These are phyloP conservation scores for Margarornis squamiger DNA, from an alignment of 2,797 vertebrate genomes.

Conservation along the genomic window DNA sequence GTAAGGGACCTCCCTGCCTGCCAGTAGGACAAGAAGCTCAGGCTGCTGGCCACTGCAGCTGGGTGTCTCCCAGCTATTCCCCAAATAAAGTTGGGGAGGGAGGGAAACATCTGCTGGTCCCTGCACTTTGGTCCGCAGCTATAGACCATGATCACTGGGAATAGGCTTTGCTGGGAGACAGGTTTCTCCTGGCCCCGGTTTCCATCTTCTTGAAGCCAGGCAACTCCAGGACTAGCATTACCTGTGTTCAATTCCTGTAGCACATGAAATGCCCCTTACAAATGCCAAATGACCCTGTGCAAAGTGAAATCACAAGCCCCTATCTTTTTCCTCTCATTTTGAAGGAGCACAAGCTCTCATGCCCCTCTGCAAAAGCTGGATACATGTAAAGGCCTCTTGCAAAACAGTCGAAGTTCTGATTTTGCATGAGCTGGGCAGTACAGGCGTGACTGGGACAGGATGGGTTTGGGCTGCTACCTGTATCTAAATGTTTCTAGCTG, in stretches of 20 bases:
- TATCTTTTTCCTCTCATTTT: not conserved
- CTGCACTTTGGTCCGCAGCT: not conserved
- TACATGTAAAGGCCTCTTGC: not conserved
- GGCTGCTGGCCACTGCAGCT: rapidly evolving
- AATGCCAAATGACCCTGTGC: not conserved
- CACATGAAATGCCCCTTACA: not conserved
- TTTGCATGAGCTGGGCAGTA: not conserved
- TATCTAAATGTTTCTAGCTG: not conserved
- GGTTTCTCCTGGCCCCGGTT: not conserved
- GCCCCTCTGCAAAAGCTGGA: not conserved
- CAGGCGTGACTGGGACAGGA: not conserved
- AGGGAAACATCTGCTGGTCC: not conserved
- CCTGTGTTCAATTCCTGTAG: not conserved
- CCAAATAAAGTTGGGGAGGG: not conserved
- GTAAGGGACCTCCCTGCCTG: not conserved
- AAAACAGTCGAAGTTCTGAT: not conserved
- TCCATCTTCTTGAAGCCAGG: not conserved
- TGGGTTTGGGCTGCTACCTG: not conserved
- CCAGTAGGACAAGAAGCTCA: not conserved
- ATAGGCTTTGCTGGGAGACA: not conserved
- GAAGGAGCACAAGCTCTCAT: not conserved
- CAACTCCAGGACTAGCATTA: not conserved
- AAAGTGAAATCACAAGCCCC: not conserved
- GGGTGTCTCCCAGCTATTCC: not conserved
- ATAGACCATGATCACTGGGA: not conserved